phyloP scores from a whole-genome alignment of 2,113 vertebrate species.

The Hyla sarda region DNA sequence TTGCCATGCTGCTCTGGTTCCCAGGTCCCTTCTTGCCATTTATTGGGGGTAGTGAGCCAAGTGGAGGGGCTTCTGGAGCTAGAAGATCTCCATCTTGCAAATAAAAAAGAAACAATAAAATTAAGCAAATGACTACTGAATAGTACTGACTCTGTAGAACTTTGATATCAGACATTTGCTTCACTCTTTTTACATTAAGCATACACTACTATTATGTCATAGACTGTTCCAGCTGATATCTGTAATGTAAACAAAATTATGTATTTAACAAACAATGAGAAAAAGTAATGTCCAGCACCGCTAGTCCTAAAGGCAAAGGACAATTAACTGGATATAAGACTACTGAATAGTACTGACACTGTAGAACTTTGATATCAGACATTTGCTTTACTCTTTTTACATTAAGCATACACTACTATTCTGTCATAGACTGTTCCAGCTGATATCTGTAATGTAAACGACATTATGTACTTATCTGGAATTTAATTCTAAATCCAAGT shows the following conservation, averaged over 20 bases:
- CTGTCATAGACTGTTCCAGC: background rate
- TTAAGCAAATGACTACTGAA: too few relatives aligned
- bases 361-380: too few relatives aligned
- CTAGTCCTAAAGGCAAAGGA: too few relatives aligned
- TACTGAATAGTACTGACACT: too few relatives aligned
- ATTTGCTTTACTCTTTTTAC: background rate
- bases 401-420: background rate
- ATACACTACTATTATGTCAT: background rate
- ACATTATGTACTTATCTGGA: background rate
- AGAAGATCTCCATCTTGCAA: conserved; percentile 58
- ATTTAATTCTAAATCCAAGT: background rate
- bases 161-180: background rate
- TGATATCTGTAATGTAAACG: too few relatives aligned
- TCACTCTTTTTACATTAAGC: background rate
- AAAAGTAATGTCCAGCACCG: too few relatives aligned
- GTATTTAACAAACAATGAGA: too few relatives aligned
- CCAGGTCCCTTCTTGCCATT: conserved; percentile 60
- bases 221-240: background rate
- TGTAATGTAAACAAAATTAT: too few relatives aligned
- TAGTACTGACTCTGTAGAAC: too few relatives aligned
- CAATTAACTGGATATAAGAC: background rate
- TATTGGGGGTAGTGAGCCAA: conserved; percentile 34
- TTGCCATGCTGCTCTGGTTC: conserved; percentile 65
- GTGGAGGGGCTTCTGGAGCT: conserved; percentile 14
- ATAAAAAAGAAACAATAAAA: conserved; percentile 28